Percentiles rank a stretch among this genome's conserved stretches.
Evolutionary conservation across 2,113 vertebrate species (phyloP).

Genomic region (Carollia perspicillata): DNA sequence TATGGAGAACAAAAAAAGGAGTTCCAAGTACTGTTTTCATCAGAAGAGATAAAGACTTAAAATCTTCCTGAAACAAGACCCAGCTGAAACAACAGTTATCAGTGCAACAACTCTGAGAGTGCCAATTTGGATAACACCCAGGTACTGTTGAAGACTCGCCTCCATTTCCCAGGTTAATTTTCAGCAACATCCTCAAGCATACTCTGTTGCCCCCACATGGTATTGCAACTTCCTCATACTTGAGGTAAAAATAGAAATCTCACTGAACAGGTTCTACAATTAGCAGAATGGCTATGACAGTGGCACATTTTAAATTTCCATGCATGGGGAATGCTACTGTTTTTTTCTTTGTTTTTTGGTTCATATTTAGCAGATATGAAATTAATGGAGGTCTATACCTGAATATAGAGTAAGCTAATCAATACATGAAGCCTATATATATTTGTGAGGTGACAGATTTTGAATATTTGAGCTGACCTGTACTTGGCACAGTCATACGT

Average conservation of each 20-base stretch:
- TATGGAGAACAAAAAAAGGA: not conserved
- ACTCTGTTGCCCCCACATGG: not conserved
- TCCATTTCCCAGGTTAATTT: conserved; percentile 20
- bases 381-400: not conserved
- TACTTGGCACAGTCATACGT: not conserved
- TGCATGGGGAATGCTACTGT: not conserved
- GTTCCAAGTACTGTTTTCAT: conserved; percentile 1
- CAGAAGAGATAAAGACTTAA: not conserved
- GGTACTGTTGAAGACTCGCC: not conserved
- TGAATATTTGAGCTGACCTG: not conserved
- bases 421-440: not conserved
- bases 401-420: not conserved
- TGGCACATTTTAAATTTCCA: not conserved
- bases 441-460: not conserved
- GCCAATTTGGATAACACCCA: conserved; percentile 21
- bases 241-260: conserved; percentile 13
- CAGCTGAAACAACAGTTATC: not conserved
- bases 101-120: not conserved
- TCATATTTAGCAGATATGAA: not conserved
- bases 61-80: not conserved
- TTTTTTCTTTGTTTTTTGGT: not conserved
- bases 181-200: not conserved
- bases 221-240: not conserved
- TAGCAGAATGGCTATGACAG: not conserved
- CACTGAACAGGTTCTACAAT: not conserved